phyloP scores from a whole-genome alignment of 1,140 invertebrate genomes.

The Onthophagus taurus region DNA sequence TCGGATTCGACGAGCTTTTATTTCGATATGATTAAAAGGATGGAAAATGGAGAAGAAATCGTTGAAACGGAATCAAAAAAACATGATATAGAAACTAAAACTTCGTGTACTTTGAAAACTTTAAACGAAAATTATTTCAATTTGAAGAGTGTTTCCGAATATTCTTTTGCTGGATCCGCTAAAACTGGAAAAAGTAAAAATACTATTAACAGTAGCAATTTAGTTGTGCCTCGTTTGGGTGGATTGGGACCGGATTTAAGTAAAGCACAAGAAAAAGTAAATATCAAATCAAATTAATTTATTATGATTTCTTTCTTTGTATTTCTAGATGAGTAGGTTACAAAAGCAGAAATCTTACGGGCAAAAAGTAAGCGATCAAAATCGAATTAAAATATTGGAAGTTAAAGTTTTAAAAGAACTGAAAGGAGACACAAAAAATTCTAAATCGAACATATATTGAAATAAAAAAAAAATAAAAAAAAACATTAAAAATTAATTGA shows the following conservation, averaged over 20 bases:
- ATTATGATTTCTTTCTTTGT: conserved; percentile 8
- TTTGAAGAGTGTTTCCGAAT: conserved; percentile 13
- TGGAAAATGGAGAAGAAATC: too few relatives aligned
- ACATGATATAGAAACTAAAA: too few relatives aligned
- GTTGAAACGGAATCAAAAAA: too few relatives aligned
- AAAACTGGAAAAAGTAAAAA: too few relatives aligned
- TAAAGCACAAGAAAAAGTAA: conserved; percentile 18
- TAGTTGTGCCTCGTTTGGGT: conserved; percentile 10
- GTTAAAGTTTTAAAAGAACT: conserved; percentile 25
- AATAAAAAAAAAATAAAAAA: too few relatives aligned
- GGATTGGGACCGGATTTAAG: conserved; percentile 19
- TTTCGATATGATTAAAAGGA: neutral
- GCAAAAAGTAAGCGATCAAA: conserved; percentile 27
- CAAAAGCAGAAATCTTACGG: conserved; percentile 28
- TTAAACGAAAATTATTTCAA: conserved; percentile 4
- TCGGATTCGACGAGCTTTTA: conserved; percentile 12
- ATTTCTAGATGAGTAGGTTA: conserved; percentile 24
- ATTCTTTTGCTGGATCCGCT: too few relatives aligned
- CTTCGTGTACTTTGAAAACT: neutral
- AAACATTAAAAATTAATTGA: too few relatives aligned
- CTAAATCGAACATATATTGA: too few relatives aligned
- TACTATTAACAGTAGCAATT: neutral
- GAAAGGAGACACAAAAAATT: conserved; percentile 20
- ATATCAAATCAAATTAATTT: neutral
- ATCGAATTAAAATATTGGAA: conserved; percentile 27